These are phyloP conservation scores for Desmodus rotundus DNA, from an alignment of 2,113 vertebrate species.

Conservation along the genomic window DNA sequence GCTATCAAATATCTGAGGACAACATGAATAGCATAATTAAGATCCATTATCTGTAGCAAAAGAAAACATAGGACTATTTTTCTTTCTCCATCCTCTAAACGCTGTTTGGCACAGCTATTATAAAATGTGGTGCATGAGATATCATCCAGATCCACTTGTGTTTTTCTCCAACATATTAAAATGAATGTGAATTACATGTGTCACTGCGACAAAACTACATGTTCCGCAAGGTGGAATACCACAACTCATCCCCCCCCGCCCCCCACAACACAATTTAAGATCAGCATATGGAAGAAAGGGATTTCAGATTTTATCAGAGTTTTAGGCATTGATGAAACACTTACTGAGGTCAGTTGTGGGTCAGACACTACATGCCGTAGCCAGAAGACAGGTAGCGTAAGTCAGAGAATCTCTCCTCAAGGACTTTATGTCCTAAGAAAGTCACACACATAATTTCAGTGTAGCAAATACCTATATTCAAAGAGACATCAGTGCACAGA, in stretches of 20 bases:
- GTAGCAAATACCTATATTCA: neutral
- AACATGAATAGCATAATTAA: neutral
- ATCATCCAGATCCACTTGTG: neutral
- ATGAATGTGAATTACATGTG: neutral
- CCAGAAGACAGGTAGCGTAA: neutral
- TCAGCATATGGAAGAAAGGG: neutral
- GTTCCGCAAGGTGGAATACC: neutral
- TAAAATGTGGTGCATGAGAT: neutral
- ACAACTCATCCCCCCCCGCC: neutral
- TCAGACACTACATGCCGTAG: neutral
- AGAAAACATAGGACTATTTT: neutral
- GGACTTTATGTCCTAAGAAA: neutral
- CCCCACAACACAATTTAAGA: neutral
- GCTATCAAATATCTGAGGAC: neutral
- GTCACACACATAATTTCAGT: neutral
- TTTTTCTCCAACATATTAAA: neutral
- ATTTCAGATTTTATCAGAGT: neutral
- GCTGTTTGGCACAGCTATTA: neutral
- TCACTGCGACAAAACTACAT: neutral
- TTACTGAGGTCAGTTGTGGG: neutral
- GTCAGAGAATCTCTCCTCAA: neutral
- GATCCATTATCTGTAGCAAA: neutral
- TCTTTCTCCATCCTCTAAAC: neutral
- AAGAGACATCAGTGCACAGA: neutral
- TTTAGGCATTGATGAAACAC: neutral